Conservation (phyloP, 2,113 vertebrate species). For the Sula dactylatra region DNA sequence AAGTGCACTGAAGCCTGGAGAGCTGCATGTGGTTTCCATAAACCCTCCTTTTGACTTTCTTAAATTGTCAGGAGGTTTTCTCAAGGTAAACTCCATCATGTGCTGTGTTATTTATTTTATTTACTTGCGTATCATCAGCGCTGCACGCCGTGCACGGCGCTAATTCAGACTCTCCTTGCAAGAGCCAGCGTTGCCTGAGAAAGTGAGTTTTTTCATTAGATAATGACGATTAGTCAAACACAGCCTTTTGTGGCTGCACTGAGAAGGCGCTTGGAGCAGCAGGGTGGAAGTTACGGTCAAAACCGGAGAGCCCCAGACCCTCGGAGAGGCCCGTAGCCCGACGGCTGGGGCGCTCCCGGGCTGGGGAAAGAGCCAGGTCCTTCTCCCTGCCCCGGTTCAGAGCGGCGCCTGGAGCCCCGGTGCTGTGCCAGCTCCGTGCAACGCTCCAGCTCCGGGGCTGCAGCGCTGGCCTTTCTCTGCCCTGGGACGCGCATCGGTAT, state of each 20-base stretch:
- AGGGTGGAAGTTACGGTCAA: too few relatives aligned
- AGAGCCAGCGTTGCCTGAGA: background rate
- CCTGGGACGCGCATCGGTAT: fast-evolving
- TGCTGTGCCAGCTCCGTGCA: background rate
- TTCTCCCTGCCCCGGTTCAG: background rate
- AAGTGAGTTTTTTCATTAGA: too few relatives aligned
- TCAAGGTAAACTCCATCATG: background rate
- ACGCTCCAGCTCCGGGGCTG: background rate
- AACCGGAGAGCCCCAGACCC: background rate
- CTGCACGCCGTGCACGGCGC: background rate
- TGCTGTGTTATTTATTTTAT: background rate
- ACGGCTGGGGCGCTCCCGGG: background rate
- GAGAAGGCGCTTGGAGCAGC: background rate
- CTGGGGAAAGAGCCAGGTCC: background rate
- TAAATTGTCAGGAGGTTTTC: background rate
- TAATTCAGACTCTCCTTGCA: fast-evolving
- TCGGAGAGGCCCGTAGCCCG: fast-evolving
- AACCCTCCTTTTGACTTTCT: background rate
- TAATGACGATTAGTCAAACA: fast-evolving
- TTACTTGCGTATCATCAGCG: fast-evolving
- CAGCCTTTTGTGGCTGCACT: background rate
- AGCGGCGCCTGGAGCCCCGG: background rate
- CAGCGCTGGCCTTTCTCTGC: background rate
- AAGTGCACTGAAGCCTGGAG: background rate
- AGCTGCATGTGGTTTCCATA: background rate